Evolutionary conservation across 35 echinoderm and acorn worm species (phyloP).

Genomic region (Antedon bifida): DNA sequence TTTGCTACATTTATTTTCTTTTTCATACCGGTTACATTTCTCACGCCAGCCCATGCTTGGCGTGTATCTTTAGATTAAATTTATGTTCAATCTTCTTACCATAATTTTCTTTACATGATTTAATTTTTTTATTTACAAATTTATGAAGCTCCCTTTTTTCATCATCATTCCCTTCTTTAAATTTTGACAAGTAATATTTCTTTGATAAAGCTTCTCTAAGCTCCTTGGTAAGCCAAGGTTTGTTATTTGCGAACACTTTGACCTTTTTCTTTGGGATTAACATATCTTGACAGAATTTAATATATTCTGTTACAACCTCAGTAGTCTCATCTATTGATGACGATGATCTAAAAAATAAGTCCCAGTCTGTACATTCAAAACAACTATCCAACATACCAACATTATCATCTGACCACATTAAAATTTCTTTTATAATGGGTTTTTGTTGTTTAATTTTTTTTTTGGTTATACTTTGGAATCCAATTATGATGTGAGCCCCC

Average conservation of each 20-base stretch:
- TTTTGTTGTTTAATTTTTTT: constrained; percentile 12
- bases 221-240: constrained; percentile 1
- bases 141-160: no score
- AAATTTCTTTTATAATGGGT: background rate
- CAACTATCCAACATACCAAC: background rate
- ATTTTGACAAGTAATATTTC: no score
- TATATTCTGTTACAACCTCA: constrained; percentile 3
- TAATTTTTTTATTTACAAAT: no score
- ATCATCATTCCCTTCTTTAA: no score
- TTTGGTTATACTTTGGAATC: constrained; percentile 11
- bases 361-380: constrained; percentile 29
- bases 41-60: no score
- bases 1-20: no score
- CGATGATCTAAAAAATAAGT: background rate
- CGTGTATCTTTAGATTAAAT: no score
- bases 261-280: background rate
- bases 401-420: constrained; percentile 9
- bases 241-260: constrained; percentile 8
- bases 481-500: constrained; percentile 17
- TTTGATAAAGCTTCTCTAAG: no score
- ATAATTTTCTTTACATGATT: no score
- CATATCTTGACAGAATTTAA: background rate
- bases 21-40: no score
- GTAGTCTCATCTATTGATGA: background rate
- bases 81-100: no score